Conservation (phyloP, 1,140 invertebrate species). For the Drosophila tsacasi region DNA sequence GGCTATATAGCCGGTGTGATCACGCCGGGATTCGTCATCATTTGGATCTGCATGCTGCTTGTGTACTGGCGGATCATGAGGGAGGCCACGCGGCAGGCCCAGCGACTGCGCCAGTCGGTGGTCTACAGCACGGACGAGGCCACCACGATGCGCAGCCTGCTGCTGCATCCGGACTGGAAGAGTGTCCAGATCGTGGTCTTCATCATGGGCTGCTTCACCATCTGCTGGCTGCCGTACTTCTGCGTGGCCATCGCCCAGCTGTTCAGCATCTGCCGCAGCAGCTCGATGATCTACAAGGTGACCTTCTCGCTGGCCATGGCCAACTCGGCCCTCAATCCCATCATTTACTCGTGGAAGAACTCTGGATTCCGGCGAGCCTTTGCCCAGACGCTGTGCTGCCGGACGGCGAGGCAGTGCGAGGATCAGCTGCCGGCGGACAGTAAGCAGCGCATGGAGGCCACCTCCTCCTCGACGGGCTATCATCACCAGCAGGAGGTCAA, state of each 20-base stretch:
- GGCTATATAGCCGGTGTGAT: conserved; percentile 89
- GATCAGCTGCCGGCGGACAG: conserved; percentile 61
- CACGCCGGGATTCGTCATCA: conserved; percentile 88
- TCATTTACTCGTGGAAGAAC: conserved; percentile 94
- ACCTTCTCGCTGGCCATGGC: conserved; percentile 90
- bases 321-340: conserved; percentile 91
- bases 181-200: conserved; percentile 91
- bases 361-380: conserved; percentile 90
- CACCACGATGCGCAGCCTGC: conserved; percentile 80
- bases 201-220: conserved; percentile 90
- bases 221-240: conserved; percentile 92
- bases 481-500: conserved; percentile 17
- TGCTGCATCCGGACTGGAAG: conserved; percentile 89
- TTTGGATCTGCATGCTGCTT: conserved; percentile 90
- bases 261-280: conserved; percentile 86
- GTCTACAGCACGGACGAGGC: conserved; percentile 82
- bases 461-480: conserved; percentile 29
- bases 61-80: conserved; percentile 91
- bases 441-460: conserved; percentile 58
- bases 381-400: conserved; percentile 88
- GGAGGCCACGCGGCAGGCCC: conserved; percentile 89
- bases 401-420: conserved; percentile 85
- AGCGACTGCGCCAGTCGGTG: conserved; percentile 86
- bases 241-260: conserved; percentile 88
- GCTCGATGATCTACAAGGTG: conserved; percentile 88